phyloP scores from a whole-genome alignment of 1,140 invertebrate genomes.

The Lepidurus arcticus region DNA sequence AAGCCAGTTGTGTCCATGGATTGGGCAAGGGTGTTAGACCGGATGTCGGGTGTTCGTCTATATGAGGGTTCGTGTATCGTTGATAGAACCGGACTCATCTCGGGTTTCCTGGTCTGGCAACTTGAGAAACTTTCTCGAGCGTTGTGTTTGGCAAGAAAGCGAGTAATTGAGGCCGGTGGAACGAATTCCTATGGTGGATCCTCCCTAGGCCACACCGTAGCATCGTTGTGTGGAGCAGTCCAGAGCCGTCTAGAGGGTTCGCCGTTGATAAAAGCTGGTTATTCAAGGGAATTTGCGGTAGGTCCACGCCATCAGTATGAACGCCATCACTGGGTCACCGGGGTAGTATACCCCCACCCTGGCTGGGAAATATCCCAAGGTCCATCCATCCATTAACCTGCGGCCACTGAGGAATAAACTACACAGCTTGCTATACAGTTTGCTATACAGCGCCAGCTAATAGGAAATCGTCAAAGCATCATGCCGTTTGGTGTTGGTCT shows the following conservation, averaged over 20 bases:
- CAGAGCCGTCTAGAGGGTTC: neutral
- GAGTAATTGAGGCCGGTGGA: neutral
- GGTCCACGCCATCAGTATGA: too few relatives aligned
- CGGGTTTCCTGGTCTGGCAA: neutral
- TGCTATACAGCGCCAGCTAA: too few relatives aligned
- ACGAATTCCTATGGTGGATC: neutral
- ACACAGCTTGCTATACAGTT: too few relatives aligned
- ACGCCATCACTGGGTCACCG: too few relatives aligned
- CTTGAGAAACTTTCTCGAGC: neutral
- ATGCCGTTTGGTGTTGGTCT: too few relatives aligned
- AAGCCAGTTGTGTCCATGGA: too few relatives aligned
- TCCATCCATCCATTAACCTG: too few relatives aligned
- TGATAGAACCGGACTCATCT: neutral
- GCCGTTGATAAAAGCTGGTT: neutral
- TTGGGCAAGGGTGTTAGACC: neutral
- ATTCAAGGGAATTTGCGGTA: neutral
- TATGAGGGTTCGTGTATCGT: neutral
- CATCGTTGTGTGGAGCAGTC: neutral
- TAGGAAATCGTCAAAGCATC: too few relatives aligned
- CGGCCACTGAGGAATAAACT: too few relatives aligned
- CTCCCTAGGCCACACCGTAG: neutral
- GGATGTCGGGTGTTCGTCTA: neutral
- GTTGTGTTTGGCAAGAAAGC: neutral
- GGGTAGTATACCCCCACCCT: too few relatives aligned
- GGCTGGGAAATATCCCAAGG: too few relatives aligned